Evolutionary conservation across 2,797 vertebrate species (phyloP).

Genomic region (Lepilemur ruficaudatus): DNA sequence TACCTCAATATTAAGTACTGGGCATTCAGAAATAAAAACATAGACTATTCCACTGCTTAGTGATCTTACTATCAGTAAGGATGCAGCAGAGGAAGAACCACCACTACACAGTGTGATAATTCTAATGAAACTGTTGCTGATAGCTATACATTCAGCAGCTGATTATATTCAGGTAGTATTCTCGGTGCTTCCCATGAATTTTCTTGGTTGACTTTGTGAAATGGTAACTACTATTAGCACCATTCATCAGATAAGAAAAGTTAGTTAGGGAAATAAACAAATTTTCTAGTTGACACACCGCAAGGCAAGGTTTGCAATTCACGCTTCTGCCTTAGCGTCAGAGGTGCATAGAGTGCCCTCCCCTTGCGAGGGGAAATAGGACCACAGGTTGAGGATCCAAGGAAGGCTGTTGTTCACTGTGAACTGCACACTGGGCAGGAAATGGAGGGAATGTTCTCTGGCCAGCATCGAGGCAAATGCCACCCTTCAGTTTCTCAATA

Average conservation of each 20-base stretch:
- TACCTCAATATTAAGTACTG: neutral
- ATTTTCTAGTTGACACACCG: neutral
- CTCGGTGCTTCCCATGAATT: neutral
- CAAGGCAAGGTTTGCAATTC: neutral
- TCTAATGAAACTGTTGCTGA: neutral
- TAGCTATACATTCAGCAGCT: neutral
- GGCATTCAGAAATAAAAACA: neutral
- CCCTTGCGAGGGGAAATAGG: neutral
- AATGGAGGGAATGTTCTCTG: neutral
- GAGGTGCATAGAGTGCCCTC: neutral
- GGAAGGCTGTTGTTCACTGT: neutral
- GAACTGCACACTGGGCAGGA: neutral
- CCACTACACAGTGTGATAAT: neutral
- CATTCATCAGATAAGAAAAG: neutral
- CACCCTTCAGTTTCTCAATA: neutral
- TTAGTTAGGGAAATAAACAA: neutral
- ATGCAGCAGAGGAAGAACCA: neutral
- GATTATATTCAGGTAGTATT: too few species aligned
- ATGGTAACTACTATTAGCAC: neutral
- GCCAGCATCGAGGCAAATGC: accelerated
- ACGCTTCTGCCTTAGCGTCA: neutral
- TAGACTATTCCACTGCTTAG: neutral
- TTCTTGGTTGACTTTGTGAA: neutral
- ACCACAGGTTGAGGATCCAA: too few species aligned
- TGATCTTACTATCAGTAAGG: neutral